Base-by-base conservation (phyloP, 2,888 invertebrate species). In the Drosophila ustulata region DNA sequence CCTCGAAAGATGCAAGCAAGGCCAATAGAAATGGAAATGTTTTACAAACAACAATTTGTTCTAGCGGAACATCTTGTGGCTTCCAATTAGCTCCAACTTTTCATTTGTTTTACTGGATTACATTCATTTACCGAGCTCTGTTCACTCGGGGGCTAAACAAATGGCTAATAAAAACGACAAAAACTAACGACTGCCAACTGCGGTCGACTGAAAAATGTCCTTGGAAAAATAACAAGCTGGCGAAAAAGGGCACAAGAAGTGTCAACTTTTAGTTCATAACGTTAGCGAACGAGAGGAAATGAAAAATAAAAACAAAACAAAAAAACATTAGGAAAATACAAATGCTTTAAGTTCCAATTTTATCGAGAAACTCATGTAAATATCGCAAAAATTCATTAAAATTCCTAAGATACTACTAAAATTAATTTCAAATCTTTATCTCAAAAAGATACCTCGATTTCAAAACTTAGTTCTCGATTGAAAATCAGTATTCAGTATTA, bases 1-100 rank as follows among this genome's bases (percentile, higher is more conserved):
- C n/a, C 28, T n/a, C 11, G 4, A 37, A 28, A 52, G 58, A 51
- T 47, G 50, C 45, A 47, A 62, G 37, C 58, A 59, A 51, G 49
- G 6, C 58, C 62, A 59, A 63, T 66, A 61, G 37, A 58, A 66
- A 71, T 66, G 66, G 41, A 58, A 66, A 71, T 71, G 45, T 43
- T 52, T 47, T 32, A 13, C 50, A 52, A 61, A 30, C 66, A 59
- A 68, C 46, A 67, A 61, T 66, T 66, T 67, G 43, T 45, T 52
- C 51, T 37, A 49, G 59, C 47, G 58, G 34, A 50, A 69, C 67
- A 66, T 55, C 45, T 50, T 57, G 49, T 41, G 66, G 56, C 52
- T 59, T 26, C 55, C 71, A 71, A 71, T 71, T 71, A 66, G 66
- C 72, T 52, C 3, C 26, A 52, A 47, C 71, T 71, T 71, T 51